phyloP scores from a whole-genome alignment of 2,888 invertebrate genomes.

The Polydrusus cervinus region DNA sequence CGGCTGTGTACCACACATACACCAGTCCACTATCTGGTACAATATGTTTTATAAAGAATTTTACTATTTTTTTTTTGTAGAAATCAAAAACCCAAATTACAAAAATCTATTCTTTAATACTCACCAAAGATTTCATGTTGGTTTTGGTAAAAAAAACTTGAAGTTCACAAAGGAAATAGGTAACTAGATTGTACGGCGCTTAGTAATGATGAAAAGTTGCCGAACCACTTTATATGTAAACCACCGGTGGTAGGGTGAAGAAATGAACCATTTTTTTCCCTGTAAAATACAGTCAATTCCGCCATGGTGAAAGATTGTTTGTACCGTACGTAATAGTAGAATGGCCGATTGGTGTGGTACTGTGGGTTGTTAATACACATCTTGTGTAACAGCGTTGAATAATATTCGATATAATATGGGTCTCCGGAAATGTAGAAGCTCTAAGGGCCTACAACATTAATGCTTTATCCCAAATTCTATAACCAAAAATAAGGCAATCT shows the following conservation, averaged over 20 bases:
- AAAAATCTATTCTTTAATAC: conserved; percentile 1
- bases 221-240: conserved; percentile 55
- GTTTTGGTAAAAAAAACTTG: background rate
- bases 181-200: conserved; percentile 23
- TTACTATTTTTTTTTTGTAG: no score
- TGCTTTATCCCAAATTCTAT: no score
- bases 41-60: no score
- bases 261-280: conserved; percentile 38
- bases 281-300: conserved; percentile 31
- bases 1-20: no score
- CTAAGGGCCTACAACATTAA: no score
- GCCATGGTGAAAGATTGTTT: conserved; percentile 47
- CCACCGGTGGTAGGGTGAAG: conserved; percentile 48
- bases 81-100: no score
- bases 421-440: background rate
- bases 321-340: conserved; percentile 3
- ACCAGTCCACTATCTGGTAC: no score
- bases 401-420: background rate
- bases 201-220: conserved; percentile 23
- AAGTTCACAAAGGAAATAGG: conserved; percentile 10
- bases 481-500: no score
- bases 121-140: conserved; percentile 49
- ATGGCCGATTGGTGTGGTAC: background rate
- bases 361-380: conserved; percentile 3
- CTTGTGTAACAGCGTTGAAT: background rate